These are phyloP conservation scores for Euzophera pinguis DNA, from an alignment of 2,888 invertebrate species.

Conservation along the genomic window DNA sequence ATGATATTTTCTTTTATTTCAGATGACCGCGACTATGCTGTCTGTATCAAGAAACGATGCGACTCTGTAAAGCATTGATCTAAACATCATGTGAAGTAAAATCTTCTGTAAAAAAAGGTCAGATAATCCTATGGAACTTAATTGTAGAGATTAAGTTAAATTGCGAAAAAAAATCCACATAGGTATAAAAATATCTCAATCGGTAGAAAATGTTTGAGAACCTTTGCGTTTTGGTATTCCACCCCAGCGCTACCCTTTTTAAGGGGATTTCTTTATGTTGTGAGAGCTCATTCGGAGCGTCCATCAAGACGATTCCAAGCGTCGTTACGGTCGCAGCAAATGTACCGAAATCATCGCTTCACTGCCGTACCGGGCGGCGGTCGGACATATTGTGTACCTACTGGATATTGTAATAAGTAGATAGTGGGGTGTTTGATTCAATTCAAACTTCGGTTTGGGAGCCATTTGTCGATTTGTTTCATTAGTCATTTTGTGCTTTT, in stretches of 20 bases:
- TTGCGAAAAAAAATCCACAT: too few relatives aligned
- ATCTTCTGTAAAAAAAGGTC: too few relatives aligned
- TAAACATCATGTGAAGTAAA: too few relatives aligned
- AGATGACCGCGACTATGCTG: too few relatives aligned
- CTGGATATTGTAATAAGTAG: slow-evolving; percentile 49
- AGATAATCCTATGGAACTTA: too few relatives aligned
- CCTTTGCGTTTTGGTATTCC: slow-evolving; percentile 42
- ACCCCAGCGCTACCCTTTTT: slow-evolving; percentile 77
- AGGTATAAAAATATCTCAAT: too few relatives aligned
- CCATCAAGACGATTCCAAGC: slow-evolving; percentile 83
- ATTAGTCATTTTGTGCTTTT: slow-evolving; percentile 23
- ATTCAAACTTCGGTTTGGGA: slow-evolving; percentile 42
- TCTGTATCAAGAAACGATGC: too few relatives aligned
- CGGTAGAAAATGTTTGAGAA: slow-evolving; percentile 30
- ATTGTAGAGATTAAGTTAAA: too few relatives aligned
- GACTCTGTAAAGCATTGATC: too few relatives aligned
- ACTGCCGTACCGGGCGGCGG: slow-evolving; percentile 54
- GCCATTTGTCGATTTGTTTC: slow-evolving; percentile 27
- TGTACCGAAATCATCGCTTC: slow-evolving; percentile 80
- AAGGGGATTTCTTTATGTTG: slow-evolving; percentile 81
- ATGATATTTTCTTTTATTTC: too few relatives aligned
- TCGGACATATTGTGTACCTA: slow-evolving; percentile 70
- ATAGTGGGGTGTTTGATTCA: slow-evolving; percentile 54
- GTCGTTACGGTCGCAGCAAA: slow-evolving; percentile 83
- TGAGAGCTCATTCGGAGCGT: slow-evolving; percentile 82